These are phyloP conservation scores for Lordiphosa fenestrarum DNA, from an alignment of 2,888 invertebrate genomes.

Conservation along the genomic window DNA sequence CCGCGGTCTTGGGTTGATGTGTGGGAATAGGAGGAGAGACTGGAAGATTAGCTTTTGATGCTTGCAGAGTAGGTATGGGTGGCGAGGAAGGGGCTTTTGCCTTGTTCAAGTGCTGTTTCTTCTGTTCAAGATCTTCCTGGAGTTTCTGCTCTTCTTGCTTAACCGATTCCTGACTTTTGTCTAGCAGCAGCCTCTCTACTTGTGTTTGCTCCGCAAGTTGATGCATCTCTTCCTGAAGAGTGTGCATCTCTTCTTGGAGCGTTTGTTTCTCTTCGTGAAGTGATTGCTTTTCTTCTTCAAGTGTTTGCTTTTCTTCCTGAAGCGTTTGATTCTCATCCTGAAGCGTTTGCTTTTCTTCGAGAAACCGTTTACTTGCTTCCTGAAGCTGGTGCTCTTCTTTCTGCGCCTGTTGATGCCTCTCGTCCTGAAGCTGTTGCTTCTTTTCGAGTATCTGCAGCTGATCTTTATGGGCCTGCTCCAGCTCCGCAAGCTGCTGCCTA, in stretches of 20 bases:
- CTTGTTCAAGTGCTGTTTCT: not conserved
- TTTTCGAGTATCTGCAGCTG: not conserved
- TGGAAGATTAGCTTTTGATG: too few relatives aligned
- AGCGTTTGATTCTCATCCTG: not conserved
- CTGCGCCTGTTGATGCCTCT: too few relatives aligned
- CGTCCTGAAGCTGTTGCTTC: not conserved
- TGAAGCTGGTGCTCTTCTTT: too few relatives aligned
- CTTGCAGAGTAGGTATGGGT: too few relatives aligned
- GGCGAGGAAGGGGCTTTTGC: too few relatives aligned
- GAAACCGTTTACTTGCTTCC: too few relatives aligned
- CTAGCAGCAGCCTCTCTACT: not conserved
- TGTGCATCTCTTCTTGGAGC: not conserved
- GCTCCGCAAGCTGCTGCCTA: not conserved
- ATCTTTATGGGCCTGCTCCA: not conserved
- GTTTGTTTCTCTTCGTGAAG: too few relatives aligned
- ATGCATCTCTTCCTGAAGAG: not conserved
- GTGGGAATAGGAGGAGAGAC: too few relatives aligned
- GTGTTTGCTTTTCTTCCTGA: not conserved
- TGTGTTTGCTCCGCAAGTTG: too few relatives aligned
- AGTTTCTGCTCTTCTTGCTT: not conserved
- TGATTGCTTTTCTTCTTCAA: not conserved
- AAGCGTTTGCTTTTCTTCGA: too few relatives aligned
- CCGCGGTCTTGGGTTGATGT: too few relatives aligned
- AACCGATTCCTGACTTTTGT: not conserved
- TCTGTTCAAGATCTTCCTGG: not conserved